These are phyloP conservation scores for Teinopalpus imperialis DNA, from an alignment of 2,888 invertebrate genomes.

Conservation along the genomic window DNA sequence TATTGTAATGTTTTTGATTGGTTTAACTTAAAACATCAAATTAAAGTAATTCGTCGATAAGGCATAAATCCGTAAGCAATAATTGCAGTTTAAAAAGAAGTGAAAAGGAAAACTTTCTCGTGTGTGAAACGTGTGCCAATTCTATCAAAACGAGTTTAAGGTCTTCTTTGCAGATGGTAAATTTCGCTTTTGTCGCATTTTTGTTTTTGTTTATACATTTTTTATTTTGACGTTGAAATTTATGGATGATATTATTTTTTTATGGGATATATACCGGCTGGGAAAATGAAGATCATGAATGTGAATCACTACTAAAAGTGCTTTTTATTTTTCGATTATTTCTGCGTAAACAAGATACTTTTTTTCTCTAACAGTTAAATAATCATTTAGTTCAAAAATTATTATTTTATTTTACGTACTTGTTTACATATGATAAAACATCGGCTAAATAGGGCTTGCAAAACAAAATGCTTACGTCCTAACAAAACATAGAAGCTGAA, in stretches of 20 bases:
- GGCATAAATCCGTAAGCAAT: slow-evolving; percentile 22
- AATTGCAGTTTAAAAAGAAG: slow-evolving; percentile 19
- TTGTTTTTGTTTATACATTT: too few relatives aligned
- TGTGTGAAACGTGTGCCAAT: slow-evolving; percentile 20
- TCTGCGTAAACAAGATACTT: too few relatives aligned
- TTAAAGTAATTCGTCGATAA: slow-evolving; percentile 13
- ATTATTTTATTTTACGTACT: slow-evolving; percentile 2
- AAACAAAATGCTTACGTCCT: slow-evolving; percentile 10
- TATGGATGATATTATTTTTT: too few relatives aligned
- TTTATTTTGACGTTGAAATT: too few relatives aligned
- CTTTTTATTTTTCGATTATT: too few relatives aligned
- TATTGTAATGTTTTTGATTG: too few relatives aligned
- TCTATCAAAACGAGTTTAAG: slow-evolving; percentile 20
- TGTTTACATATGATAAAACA: not conserved
- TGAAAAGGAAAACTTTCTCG: slow-evolving; percentile 22
- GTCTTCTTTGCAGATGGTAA: slow-evolving; percentile 15
- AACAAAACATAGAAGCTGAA: slow-evolving; percentile 12
- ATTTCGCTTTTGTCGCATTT: slow-evolving; percentile 7
- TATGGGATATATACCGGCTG: too few relatives aligned
- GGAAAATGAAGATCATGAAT: too few relatives aligned
- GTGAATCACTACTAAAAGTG: too few relatives aligned
- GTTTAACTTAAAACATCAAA: slow-evolving; percentile 6
- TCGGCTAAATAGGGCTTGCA: slow-evolving; percentile 7
- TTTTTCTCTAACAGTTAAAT: too few relatives aligned
- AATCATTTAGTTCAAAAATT: not conserved